phyloP scores from a whole-genome alignment of 1,140 invertebrate genomes.

The Ctenoplectra terminalis region DNA sequence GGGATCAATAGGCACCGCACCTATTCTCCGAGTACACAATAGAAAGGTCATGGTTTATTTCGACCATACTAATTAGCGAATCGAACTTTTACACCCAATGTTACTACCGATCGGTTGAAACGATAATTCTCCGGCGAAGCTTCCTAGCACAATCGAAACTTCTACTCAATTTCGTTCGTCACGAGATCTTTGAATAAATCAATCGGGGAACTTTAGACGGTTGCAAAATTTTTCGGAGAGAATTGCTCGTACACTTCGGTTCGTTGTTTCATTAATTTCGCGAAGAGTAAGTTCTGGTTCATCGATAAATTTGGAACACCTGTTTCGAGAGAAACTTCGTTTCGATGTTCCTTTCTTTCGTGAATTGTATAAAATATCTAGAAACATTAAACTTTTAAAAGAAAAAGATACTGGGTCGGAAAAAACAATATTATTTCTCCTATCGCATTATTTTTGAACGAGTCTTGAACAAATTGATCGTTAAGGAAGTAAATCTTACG shows the following conservation, averaged over 20 bases:
- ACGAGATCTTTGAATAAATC: slow-evolving; percentile 26
- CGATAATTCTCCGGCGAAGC: slow-evolving; percentile 10
- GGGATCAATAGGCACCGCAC: slow-evolving; percentile 49
- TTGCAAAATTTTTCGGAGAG: not conserved
- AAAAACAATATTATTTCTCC: not conserved
- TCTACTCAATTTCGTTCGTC: not conserved
- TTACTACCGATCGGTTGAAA: not conserved
- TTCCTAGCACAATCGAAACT: not conserved
- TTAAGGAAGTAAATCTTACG: not conserved
- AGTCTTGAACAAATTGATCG: not conserved
- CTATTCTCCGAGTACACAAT: slow-evolving; percentile 34
- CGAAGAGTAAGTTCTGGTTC: too few species aligned
- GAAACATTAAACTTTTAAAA: too few species aligned
- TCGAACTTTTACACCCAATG: not conserved
- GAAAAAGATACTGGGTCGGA: too few species aligned
- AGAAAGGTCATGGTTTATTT: slow-evolving; percentile 54
- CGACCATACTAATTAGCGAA: slow-evolving; percentile 36
- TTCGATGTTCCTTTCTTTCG: too few species aligned
- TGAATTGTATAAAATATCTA: too few species aligned
- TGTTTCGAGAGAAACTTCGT: too few species aligned
- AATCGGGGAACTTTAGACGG: not conserved
- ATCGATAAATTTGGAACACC: too few species aligned
- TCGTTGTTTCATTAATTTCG: too few species aligned
- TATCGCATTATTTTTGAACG: too few species aligned
- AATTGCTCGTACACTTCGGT: not conserved